Conservation (phyloP, 2,797 vertebrate species). For the Danio kyathit region DNA sequence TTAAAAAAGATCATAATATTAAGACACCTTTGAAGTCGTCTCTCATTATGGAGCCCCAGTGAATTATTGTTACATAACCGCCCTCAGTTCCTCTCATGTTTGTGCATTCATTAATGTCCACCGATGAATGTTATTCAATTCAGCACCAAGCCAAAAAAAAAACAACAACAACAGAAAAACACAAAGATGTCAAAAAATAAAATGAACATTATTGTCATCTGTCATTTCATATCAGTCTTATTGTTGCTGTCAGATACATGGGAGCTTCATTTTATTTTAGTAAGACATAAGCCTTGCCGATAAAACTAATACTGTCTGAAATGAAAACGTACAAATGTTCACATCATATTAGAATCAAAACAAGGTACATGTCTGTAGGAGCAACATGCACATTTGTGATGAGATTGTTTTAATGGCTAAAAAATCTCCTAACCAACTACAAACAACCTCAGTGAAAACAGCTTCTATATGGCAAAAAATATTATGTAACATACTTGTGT, state of each 20-base stretch:
- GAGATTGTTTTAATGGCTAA: background rate
- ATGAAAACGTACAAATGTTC: background rate
- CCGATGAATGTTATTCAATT: background rate
- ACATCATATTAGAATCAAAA: background rate
- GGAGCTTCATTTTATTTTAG: background rate
- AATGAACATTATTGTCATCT: no score
- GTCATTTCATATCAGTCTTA: background rate
- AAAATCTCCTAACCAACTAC: background rate
- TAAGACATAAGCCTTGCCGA: background rate
- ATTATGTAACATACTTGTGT: conserved; percentile 60
- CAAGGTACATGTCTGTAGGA: conserved; percentile 20
- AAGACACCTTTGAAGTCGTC: background rate
- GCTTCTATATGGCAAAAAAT: conserved; percentile 40
- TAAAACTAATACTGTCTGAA: background rate
- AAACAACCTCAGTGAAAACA: conserved; percentile 38
- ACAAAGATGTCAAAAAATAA: conserved; percentile 4
- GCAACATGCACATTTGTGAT: conserved; percentile 9
- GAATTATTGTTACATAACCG: conserved; percentile 53
- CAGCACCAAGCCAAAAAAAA: background rate
- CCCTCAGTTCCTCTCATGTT: conserved; percentile 8
- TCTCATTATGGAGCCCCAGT: conserved; percentile 13
- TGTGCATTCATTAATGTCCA: background rate
- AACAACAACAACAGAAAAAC: background rate
- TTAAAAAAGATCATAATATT: no score
- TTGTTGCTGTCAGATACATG: background rate